Percentiles rank a stretch among this genome's conserved stretches.
Conservation (phyloP, 2,888 invertebrate genomes). For the Papilio demoleus region DNA sequence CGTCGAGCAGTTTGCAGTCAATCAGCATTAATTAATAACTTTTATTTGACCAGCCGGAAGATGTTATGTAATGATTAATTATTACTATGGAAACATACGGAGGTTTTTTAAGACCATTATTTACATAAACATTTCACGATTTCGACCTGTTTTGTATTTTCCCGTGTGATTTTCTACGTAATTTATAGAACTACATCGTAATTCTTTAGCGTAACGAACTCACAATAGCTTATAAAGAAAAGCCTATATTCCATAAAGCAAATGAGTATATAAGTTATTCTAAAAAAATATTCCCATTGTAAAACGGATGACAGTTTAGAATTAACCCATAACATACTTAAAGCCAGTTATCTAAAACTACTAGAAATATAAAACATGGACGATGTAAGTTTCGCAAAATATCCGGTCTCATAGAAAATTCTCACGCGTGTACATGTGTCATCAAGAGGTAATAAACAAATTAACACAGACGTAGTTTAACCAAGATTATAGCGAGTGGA, state of each 20-base stretch:
- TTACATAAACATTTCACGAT: background rate
- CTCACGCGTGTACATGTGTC: conserved; percentile 23
- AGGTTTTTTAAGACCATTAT: background rate
- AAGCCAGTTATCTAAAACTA: background rate
- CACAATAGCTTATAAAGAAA: too few species aligned
- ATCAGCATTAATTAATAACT: conserved; percentile 21
- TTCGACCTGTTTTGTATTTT: background rate
- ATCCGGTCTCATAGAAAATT: conserved; percentile 26
- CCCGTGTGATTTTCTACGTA: background rate
- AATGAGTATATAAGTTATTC: too few species aligned
- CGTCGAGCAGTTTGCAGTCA: conserved; percentile 10
- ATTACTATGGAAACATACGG: background rate
- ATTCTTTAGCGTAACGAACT: too few species aligned
- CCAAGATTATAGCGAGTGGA: conserved; percentile 26
- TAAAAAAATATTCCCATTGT: too few species aligned
- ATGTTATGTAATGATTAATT: conserved; percentile 23
- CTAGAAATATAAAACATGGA: too few species aligned
- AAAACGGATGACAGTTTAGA: background rate
- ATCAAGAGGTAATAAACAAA: conserved; percentile 34
- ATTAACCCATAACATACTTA: background rate
- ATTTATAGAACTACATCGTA: too few species aligned
- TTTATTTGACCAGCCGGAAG: conserved; percentile 15
- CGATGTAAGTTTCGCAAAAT: conserved; percentile 9
- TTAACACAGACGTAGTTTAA: conserved; percentile 29
- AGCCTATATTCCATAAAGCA: too few species aligned